Base-by-base conservation (phyloP, 1,140 invertebrate species). In the Tetraneura akinire region DNA sequence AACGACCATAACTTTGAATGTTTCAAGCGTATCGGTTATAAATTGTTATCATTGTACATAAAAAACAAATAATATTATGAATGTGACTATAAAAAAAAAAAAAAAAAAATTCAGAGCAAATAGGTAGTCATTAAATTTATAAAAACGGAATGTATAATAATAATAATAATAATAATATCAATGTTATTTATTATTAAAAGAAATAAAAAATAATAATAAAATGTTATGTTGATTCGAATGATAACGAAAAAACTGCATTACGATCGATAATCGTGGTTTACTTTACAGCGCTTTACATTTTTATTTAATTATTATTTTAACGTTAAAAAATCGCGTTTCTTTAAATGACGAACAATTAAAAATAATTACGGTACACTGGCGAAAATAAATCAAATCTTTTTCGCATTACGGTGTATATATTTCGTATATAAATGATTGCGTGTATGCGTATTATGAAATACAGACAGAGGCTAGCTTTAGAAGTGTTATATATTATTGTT, bases 161-260 rank as follows among this genome's bases (percentile, higher is more conserved):
- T 57, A 57, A n/a, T n/a, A n/a, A n/a, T n/a, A n/a, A n/a, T n/a
- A 37, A 37, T 3, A 37, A 37, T 37, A 60, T 60, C 57, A 29
- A 60, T 23, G 57, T 60, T 60, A 18, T 26, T 32, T 62, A 37
- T 37, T 37, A 37, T 37, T 37, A 37, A n/a, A n/a, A n/a, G 60
- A 26, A 32, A 62, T 62, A 62, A 62, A 62, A 57, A 60, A 62
- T 32, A 14, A 32, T 32, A 62, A 32, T 62, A 16, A 62, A 62
- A 32, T 32, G 18, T 32, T 32, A 32, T 62, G 60, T 62, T 62
- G 29, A 62, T 62, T 62, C 11, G 29, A 62, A 62, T 32, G 29
- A 62, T 14, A 62, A 18, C 16, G 60, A 3, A 62, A 62, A n/a
- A 16, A 26, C 4, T 23, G 10, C 32, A 62, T n/a, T 4, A n/a